Conservation (phyloP, 2,113 vertebrate species). For the Ginglymostoma cirratum region DNA sequence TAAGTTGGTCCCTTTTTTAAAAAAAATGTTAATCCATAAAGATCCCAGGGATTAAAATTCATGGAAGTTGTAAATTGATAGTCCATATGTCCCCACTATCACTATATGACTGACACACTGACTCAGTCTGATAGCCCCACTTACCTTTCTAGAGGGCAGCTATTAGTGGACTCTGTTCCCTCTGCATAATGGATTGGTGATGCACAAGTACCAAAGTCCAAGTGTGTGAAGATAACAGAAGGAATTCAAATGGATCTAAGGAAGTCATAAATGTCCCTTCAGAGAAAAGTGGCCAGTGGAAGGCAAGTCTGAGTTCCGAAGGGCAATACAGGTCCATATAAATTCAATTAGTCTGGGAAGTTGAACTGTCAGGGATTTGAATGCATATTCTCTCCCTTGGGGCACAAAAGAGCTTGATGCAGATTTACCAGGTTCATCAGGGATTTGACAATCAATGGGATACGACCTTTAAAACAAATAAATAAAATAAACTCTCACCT, state of each 20-base stretch:
- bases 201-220: neutral
- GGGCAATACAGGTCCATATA: neutral
- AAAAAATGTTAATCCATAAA: too few relatives aligned
- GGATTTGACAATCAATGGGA: neutral
- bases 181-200: neutral
- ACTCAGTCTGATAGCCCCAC: neutral
- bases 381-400: neutral
- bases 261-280: neutral
- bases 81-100: too few relatives aligned
- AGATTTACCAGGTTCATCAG: neutral
- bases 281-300: neutral
- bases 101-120: neutral
- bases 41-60: too few relatives aligned
- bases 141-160: neutral
- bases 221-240: neutral
- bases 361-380: neutral
- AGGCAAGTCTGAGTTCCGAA: neutral
- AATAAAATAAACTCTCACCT: neutral
- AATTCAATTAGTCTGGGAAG: neutral
- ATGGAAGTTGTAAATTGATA: too few relatives aligned
- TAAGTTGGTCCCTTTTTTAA: too few relatives aligned
- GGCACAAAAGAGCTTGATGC: neutral
- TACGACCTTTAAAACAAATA: slow-evolving; percentile 14
- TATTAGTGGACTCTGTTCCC: neutral
- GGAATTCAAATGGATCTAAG: neutral